These are phyloP conservation scores for Cataglyphis albicans DNA, from an alignment of 2,888 invertebrate genomes.

Conservation along the genomic window DNA sequence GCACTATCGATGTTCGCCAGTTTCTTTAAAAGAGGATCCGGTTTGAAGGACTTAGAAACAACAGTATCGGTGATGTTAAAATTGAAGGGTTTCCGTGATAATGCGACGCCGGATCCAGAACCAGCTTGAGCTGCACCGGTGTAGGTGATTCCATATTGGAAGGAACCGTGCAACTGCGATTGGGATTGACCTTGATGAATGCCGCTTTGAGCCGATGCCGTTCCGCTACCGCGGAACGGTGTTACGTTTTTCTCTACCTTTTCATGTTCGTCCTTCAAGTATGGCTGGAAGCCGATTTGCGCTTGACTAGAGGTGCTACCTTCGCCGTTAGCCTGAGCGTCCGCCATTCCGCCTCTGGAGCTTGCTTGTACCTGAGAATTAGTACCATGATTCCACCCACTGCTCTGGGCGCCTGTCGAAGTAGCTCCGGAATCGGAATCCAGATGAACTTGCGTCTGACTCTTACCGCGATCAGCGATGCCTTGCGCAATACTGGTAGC, in stretches of 20 bases:
- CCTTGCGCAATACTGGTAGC: constrained; percentile 92
- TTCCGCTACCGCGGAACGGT: constrained; percentile 92
- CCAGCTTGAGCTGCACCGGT: constrained; percentile 94
- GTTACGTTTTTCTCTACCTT: constrained; percentile 87
- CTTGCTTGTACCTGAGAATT: constrained; percentile 93
- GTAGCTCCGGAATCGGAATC: constrained; percentile 92
- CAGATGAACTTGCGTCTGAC: constrained; percentile 92
- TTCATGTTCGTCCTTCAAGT: constrained; percentile 87
- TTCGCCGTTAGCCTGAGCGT: constrained; percentile 94
- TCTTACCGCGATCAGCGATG: constrained; percentile 90
- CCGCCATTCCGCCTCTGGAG: constrained; percentile 93
- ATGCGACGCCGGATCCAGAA: constrained; percentile 88
- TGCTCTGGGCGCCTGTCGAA: constrained; percentile 91
- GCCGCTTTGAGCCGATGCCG: constrained; percentile 93
- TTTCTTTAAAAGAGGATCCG: constrained; percentile 62
- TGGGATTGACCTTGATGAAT: constrained; percentile 92
- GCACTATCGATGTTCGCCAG: constrained; percentile 35
- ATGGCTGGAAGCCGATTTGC: constrained; percentile 94
- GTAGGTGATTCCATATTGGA: constrained; percentile 92
- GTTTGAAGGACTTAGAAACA: constrained; percentile 79
- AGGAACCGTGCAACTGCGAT: constrained; percentile 93
- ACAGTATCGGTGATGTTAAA: constrained; percentile 78
- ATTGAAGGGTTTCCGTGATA: constrained; percentile 82
- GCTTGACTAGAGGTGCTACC: constrained; percentile 95
- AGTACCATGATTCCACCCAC: constrained; percentile 92